These are phyloP conservation scores for Amazona guildingii DNA, from an alignment of 2,113 vertebrate genomes.

Conservation along the genomic window DNA sequence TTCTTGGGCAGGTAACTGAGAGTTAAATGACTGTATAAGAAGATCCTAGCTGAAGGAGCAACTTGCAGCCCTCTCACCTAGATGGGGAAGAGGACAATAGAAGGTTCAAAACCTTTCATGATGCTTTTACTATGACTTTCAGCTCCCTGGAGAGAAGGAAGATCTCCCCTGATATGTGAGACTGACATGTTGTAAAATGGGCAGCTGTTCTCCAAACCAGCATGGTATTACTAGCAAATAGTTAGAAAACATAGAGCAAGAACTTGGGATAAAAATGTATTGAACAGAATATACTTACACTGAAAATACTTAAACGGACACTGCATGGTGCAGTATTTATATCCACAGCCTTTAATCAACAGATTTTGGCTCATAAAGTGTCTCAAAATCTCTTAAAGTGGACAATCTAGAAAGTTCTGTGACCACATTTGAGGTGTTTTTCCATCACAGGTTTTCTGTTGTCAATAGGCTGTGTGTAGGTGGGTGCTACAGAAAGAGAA, in stretches of 20 bases:
- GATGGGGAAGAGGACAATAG: not conserved
- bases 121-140: not conserved
- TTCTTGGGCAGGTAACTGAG: not conserved
- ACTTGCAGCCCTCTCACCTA: not conserved
- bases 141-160: not conserved
- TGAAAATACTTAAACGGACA: not conserved
- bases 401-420: not conserved
- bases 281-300: fast-evolving
- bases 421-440: not conserved
- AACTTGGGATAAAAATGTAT: not conserved
- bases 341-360: not conserved
- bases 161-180: not conserved
- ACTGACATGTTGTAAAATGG: not conserved
- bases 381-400: not conserved
- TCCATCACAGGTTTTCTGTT: not conserved
- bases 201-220: not conserved
- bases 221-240: not conserved
- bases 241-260: not conserved
- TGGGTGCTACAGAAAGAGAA: not conserved
- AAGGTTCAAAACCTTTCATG: not conserved
- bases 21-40: not conserved
- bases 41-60: not conserved
- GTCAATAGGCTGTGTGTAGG: not conserved
- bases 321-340: fast-evolving
- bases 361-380: not conserved